Evolutionary conservation across 2,797 vertebrate genomes (phyloP).

Genomic region (Sebastes minor): DNA sequence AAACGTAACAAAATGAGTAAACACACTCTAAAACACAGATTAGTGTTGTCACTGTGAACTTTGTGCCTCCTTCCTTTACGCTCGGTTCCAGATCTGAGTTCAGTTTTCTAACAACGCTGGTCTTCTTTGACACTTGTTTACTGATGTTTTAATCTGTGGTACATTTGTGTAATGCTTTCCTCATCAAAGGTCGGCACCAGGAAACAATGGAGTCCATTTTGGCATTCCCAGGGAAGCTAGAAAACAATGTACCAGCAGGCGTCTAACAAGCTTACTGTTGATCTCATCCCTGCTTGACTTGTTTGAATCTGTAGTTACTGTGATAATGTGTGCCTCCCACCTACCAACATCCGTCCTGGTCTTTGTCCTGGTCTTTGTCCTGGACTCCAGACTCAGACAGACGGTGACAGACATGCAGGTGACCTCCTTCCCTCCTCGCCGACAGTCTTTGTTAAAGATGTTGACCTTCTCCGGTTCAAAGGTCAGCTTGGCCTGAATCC

Average conservation of each 20-base stretch:
- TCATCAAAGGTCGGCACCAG: too few relatives aligned
- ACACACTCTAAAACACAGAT: neutral
- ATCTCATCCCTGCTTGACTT: neutral
- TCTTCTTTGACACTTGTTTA: neutral
- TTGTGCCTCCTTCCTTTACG: neutral
- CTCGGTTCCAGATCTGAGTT: neutral
- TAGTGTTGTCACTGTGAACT: neutral
- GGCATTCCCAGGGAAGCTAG: too few relatives aligned
- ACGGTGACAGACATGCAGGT: constrained; percentile 88
- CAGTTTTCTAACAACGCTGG: neutral
- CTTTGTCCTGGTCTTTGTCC: constrained; percentile 75
- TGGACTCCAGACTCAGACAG: constrained; percentile 87
- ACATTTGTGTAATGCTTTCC: neutral
- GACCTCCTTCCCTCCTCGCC: constrained; percentile 87
- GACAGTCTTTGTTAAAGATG: constrained; percentile 93
- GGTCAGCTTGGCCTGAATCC: constrained; percentile 83
- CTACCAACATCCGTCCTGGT: constrained; percentile 77
- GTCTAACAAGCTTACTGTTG: too few relatives aligned
- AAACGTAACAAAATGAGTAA: neutral
- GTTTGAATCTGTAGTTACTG: neutral
- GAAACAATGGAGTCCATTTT: neutral
- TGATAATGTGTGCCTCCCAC: neutral
- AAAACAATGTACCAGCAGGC: too few relatives aligned
- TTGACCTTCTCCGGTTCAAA: constrained; percentile 94
- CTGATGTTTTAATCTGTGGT: neutral